Evolutionary conservation across 2,888 invertebrate genomes (phyloP), one percentile per base, ranked within the genome.

Genomic region (Tanytarsus gracilentus): DNA sequence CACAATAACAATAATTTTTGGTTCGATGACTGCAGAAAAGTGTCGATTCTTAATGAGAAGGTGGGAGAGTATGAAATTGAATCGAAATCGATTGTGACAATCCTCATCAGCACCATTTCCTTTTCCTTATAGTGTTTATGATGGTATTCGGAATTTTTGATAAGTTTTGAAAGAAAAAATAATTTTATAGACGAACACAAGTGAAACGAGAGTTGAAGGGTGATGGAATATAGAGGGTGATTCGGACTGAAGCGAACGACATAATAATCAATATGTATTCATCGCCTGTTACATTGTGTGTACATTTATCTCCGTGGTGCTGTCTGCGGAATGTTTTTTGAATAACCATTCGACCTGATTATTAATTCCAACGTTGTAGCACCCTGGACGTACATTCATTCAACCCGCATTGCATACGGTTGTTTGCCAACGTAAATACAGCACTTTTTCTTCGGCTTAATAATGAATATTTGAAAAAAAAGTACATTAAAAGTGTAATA

Each of bases 241-340:
- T n/a, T 36, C 14, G 7, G 16, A 44, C 18, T 58, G 58, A 58
- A 40, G 44, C 7, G 16, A 16, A 14, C 11, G 48, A 40, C 39
- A 48, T 58, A 29, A 58, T 58, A 58, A 58, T 58, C 58, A 58
- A 58, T 58, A 58, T 58, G 58, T 58, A 58, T 58, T 58, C 58
- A 48, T 58, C 44, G 58, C 40, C 23, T 30, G 58, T 58, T 58
- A 58, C 58, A 29, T 58, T 58, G 44, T 58, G 27, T 27, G 58
- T 58, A 58, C 25, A 58, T 29, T 18, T 53, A 21, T 44, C 44
- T 44, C 44, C 6, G n/a, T 29, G 53, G 53, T 23, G 55, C 40
- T 55, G 55, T 55, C 40, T 39, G 44, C 25, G 33, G 55, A 55
- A 55, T 55, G 55, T 48, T 44, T 44, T 44, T 30, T 58, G 58